Evolutionary conservation across 2,888 invertebrate species (phyloP), one percentile per base, ranked within the genome.

Genomic region (Meteorus cinctellus): DNA sequence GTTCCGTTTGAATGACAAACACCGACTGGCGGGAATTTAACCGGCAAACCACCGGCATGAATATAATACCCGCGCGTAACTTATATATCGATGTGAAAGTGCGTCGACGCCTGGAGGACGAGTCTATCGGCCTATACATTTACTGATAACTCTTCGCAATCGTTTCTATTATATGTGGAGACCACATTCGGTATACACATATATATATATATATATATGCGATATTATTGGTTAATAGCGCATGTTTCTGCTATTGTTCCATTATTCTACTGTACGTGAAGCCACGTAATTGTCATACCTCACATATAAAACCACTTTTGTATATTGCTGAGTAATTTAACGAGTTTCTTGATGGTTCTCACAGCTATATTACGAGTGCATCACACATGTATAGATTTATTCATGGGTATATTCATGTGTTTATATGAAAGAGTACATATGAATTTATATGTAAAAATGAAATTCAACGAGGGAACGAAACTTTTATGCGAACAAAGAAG

Each of bases 1-100:
- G 59, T 29, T 36, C 59, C 66, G 66, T 70, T 71, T 71, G 75
- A 75, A 62, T 75, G 75, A 71, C 60, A 63, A 70, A 51, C 75
- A 63, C 31, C 51, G 66, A 72, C 75, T 75, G 71, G 66, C 71
- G 63, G 75, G 41, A 71, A 62, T 10, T 27, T 66, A 41, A 45
- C 55, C 55, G 66, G 67, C 27, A 69, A 68, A 62, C 62, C 48
- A 48, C 63, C 63, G 48, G 48, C 75, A 48, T 41, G 66, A 63
- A 70, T 31, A 55, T 41, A 34, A 68, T 48, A 63, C 51, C 5
- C 51, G 16, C 41, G 27, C 45, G 31, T 72, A 45, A 36, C 24
- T 29, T 69, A 36, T 74, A 75, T 77, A 70, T 66, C 70, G 65
- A 77, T 73, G 69, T 72, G 63, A 60, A 70, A 68, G 77, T 68